Evolutionary conservation across 2,113 vertebrate genomes (phyloP), one percentile per base, ranked within the genome.

Genomic region (Dendrocopos noguchii): DNA sequence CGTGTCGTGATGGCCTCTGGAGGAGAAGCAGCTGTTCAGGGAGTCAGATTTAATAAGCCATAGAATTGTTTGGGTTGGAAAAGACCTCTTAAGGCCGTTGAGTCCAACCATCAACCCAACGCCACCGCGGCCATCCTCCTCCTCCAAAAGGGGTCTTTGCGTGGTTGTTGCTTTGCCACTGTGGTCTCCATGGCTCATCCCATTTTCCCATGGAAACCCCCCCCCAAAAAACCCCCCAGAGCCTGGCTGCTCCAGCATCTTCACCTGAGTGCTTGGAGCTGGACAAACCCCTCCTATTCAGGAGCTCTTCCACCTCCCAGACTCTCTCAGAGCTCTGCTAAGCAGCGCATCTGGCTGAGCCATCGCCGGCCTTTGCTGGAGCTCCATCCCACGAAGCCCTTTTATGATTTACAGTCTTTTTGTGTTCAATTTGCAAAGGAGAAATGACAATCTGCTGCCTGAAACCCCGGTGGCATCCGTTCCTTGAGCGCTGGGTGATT

Each of bases 401-500:
- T 27, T 10, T 29, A 52, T 81, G 80, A 94, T 89, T 84, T 91
- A 92, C 84, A 81, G 74, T 27, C 34, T 24, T 46, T 53, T 68
- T 61, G 24, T 50, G 61, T 78, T 87, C 74, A n/a, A 52, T 92
- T 78, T 68, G 50, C 53, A 87, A 60, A 67, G 74, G 44, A 90
- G 56, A 82, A 92, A 88, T 28, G 82, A 76, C 93, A 89, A 68
- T 92, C 95, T 87, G 88, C 79, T 94, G 88, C 92, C 78, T 90
- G 92, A 96, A 95, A 90, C 46, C 64, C 93, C 31, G 8, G 84
- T 94, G 92, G 93, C 95, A 96, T 91, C 91, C 90, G 61, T 96
- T 96, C 95, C 86, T 92, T 95, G 93, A 97, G 78, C 50, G 29
- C 67, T 2, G 65, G 53, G 94, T 96, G 95, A 96, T 97, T 95